Conservation (phyloP, 1,140 invertebrate genomes). For the Neotoxoptera formosana region DNA sequence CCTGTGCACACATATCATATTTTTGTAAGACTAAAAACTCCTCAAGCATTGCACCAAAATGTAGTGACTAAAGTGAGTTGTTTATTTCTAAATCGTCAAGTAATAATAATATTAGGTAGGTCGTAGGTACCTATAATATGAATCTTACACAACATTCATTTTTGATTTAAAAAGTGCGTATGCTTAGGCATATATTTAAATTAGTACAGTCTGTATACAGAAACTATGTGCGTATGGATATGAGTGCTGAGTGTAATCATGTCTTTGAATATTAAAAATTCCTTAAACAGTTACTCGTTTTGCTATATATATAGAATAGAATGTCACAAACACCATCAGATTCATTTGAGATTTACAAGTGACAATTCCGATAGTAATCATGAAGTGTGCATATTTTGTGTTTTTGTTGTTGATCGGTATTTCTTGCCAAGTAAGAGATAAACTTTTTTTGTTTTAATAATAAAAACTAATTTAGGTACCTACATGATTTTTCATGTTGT, state of each 20-base stretch:
- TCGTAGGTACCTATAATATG: background rate
- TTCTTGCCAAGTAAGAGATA: conserved; percentile 5
- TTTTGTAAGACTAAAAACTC: background rate
- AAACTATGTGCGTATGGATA: background rate
- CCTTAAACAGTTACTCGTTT: background rate
- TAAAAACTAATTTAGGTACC: no score
- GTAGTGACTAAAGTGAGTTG: background rate
- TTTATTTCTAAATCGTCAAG: background rate
- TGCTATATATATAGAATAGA: background rate
- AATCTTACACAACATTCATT: background rate
- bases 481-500: no score
- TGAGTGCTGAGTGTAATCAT: background rate
- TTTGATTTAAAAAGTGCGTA: background rate
- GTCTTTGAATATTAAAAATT: conserved; percentile 4
- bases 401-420: background rate
- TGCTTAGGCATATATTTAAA: background rate
- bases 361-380: background rate
- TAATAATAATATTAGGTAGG: background rate
- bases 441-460: background rate
- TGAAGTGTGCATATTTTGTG: background rate
- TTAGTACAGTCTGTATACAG: background rate
- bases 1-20: background rate
- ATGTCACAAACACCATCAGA: background rate
- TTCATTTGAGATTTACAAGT: background rate
- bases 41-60: background rate